phyloP scores from a whole-genome alignment of 2,888 invertebrate species.

The Mimas tiliae region DNA sequence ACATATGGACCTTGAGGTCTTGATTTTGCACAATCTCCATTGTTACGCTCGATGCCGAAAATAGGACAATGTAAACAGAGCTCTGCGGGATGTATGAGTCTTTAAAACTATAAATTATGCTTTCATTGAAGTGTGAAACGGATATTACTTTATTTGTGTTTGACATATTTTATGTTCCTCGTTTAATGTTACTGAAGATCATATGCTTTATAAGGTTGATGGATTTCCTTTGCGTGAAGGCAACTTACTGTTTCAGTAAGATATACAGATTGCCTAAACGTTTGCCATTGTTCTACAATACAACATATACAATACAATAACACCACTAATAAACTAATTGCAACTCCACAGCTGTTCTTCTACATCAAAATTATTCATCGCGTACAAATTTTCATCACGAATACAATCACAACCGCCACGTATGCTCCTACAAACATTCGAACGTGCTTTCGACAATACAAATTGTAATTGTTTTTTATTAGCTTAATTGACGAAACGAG shows the following conservation, averaged over 20 bases:
- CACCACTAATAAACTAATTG: constrained; percentile 3
- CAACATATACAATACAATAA: background rate
- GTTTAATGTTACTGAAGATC: background rate
- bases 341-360: background rate
- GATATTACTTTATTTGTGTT: background rate
- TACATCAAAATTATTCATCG: constrained; percentile 6
- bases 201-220: background rate
- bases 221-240: background rate
- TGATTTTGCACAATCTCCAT: constrained; percentile 51
- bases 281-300: background rate
- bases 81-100: constrained; percentile 16
- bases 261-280: background rate
- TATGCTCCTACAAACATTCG: background rate
- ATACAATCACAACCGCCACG: constrained; percentile 5
- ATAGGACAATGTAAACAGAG: constrained; percentile 27
- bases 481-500: no score
- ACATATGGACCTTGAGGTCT: constrained; percentile 61
- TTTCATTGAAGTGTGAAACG: background rate
- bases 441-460: background rate
- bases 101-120: constrained; percentile 7
- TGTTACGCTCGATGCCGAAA: constrained; percentile 22
- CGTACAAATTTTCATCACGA: constrained; percentile 1
- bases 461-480: no score
- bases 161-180: background rate
- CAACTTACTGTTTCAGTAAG: background rate